These are phyloP conservation scores for Anguilla marmorata DNA, from an alignment of 2,797 vertebrate species.

Conservation along the genomic window DNA sequence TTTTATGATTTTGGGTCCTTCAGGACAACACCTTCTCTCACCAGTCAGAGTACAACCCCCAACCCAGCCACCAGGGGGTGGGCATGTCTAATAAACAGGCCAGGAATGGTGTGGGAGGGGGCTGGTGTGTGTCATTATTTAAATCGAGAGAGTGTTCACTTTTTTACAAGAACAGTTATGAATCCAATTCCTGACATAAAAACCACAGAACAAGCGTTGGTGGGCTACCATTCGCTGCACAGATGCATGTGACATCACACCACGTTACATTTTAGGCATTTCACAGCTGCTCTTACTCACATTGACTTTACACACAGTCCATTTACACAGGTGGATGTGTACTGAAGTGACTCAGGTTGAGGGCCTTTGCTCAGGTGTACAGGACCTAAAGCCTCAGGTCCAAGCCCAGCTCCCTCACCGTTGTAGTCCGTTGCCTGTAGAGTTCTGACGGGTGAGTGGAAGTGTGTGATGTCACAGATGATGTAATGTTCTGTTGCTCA, in stretches of 20 bases:
- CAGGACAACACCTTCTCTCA: background rate
- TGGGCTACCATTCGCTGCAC: background rate
- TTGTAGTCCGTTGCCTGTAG: too few species aligned
- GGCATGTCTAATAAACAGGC: background rate
- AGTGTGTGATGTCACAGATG: background rate
- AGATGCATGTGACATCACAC: background rate
- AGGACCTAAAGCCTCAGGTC: too few species aligned
- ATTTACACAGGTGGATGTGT: background rate
- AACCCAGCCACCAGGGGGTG: background rate
- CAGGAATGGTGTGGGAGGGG: background rate
- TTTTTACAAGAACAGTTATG: background rate
- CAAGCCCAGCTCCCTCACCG: too few species aligned
- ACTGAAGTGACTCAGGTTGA: background rate
- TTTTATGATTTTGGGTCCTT: background rate
- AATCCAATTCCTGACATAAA: background rate
- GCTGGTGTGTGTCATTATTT: background rate
- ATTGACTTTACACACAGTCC: background rate
- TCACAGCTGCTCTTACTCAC: too few species aligned
- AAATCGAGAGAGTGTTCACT: background rate
- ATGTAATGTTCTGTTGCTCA: constrained; percentile 42
- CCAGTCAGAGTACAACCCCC: background rate
- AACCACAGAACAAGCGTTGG: background rate
- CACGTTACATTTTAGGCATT: too few species aligned
- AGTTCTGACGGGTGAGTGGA: too few species aligned
- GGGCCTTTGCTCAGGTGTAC: background rate